These are phyloP conservation scores for Rotaria sp. DNA, from an alignment of 2,888 invertebrate species.

Conservation along the genomic window DNA sequence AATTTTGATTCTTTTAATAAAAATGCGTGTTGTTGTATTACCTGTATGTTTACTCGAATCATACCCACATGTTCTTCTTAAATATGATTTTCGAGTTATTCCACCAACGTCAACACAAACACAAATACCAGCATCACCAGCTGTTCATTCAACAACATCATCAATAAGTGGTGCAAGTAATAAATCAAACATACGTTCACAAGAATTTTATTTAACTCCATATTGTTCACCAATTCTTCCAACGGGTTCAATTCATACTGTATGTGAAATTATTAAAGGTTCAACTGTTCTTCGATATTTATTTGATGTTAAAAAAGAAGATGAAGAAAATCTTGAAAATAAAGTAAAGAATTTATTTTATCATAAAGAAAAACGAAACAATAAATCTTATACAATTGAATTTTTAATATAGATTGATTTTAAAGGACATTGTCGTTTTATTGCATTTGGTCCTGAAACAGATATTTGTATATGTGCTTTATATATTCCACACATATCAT, in stretches of 20 bases:
- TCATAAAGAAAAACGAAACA: no score
- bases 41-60: slow-evolving; percentile 20
- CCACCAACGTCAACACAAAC: not conserved
- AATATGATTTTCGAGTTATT: slow-evolving; percentile 29
- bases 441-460: slow-evolving; percentile 27
- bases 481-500: slow-evolving; percentile 13
- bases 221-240: slow-evolving; percentile 5
- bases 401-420: not conserved
- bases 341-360: not conserved
- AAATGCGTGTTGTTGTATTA: slow-evolving; percentile 29
- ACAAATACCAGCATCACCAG: not conserved
- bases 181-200: not conserved
- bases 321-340: slow-evolving; percentile 28
- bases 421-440: slow-evolving; percentile 28
- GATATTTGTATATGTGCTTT: slow-evolving; percentile 30
- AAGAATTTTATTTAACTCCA: slow-evolving; percentile 10
- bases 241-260: slow-evolving; percentile 17
- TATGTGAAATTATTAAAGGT: slow-evolving; percentile 14
- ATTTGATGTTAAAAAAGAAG: slow-evolving; percentile 23
- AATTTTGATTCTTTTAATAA: not conserved
- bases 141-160: not conserved
- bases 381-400: not conserved
- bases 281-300: not conserved
- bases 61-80: slow-evolving; percentile 14
- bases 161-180: not conserved